Conservation (phyloP, 2,888 invertebrate genomes). For the Cheiracanthium punctorium region DNA sequence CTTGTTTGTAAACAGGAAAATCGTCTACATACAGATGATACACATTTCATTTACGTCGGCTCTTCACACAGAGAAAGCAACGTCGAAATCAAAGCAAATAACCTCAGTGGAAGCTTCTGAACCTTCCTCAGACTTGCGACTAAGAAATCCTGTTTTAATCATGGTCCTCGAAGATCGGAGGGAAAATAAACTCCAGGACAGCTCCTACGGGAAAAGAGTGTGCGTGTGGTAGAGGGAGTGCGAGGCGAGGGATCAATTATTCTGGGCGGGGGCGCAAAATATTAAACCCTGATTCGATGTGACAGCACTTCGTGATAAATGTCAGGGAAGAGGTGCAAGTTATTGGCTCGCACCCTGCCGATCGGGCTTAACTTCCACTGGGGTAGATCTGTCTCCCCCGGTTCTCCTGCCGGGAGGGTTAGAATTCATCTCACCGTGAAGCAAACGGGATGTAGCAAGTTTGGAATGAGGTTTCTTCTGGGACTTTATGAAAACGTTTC, state of each 20-base stretch:
- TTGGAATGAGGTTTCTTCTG: not conserved
- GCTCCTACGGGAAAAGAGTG: not conserved
- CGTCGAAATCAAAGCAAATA: too few species aligned
- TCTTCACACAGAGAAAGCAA: too few species aligned
- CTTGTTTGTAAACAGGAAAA: too few species aligned
- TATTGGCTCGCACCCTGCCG: slow-evolving; percentile 49
- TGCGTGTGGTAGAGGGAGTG: not conserved
- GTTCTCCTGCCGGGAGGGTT: not conserved
- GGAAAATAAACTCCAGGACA: not conserved
- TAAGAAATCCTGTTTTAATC: slow-evolving; percentile 17
- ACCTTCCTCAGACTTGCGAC: not conserved
- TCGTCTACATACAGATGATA: too few species aligned
- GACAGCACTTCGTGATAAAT: slow-evolving; percentile 67
- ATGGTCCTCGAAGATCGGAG: slow-evolving; percentile 8
- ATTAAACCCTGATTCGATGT: slow-evolving; percentile 70
- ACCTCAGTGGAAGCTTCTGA: not conserved
- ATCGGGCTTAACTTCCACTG: slow-evolving; percentile 30
- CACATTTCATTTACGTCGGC: too few species aligned
- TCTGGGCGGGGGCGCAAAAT: slow-evolving; percentile 66
- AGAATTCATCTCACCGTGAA: slow-evolving; percentile 15
- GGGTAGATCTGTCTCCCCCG: slow-evolving; percentile 7
- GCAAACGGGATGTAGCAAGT: slow-evolving; percentile 1
- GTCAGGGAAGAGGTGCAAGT: slow-evolving; percentile 43
- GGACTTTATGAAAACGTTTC: not conserved
- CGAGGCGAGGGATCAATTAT: slow-evolving; percentile 45